A percentile compares a stretch with the other conserved stretches of the same genome.
Evolutionary conservation across 2,888 invertebrate genomes (phyloP).

Genomic region (Esperia sulphurella): DNA sequence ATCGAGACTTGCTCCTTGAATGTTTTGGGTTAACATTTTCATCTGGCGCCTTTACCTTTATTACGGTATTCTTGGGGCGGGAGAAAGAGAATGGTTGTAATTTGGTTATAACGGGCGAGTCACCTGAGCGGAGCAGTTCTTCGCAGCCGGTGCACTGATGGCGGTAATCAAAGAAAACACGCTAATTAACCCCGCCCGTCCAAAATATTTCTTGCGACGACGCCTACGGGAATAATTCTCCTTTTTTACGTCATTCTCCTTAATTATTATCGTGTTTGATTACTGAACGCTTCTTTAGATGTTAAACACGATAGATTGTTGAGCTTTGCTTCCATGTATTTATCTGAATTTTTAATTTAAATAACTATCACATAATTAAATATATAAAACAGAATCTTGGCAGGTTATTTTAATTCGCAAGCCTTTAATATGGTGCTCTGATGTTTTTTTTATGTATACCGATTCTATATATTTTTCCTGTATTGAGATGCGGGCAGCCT

Average conservation of each 20-base stretch:
- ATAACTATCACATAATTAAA: too few species aligned
- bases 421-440: too few species aligned
- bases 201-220: slow-evolving; percentile 35
- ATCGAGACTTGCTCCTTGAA: too few species aligned
- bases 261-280: background rate
- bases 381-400: too few species aligned
- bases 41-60: slow-evolving; percentile 1
- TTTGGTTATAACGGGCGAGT: slow-evolving; percentile 55
- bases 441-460: too few species aligned
- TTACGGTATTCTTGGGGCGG: slow-evolving; percentile 15
- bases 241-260: background rate
- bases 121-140: slow-evolving; percentile 63
- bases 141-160: slow-evolving; percentile 72
- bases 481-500: slow-evolving; percentile 14
- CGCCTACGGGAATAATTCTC: background rate
- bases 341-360: too few species aligned
- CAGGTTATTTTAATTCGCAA: too few species aligned
- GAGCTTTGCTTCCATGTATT: too few species aligned
- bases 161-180: slow-evolving; percentile 76
- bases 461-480: slow-evolving; percentile 5
- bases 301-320: too few species aligned
- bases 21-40: background rate
- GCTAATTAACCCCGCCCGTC: slow-evolving; percentile 69
- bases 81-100: slow-evolving; percentile 58
- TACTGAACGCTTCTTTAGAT: too few species aligned